Percentiles rank a stretch among this genome's conserved stretches.
Evolutionary conservation across 2,113 vertebrate genomes (phyloP).

Genomic region (Thryonomys swinderianus): DNA sequence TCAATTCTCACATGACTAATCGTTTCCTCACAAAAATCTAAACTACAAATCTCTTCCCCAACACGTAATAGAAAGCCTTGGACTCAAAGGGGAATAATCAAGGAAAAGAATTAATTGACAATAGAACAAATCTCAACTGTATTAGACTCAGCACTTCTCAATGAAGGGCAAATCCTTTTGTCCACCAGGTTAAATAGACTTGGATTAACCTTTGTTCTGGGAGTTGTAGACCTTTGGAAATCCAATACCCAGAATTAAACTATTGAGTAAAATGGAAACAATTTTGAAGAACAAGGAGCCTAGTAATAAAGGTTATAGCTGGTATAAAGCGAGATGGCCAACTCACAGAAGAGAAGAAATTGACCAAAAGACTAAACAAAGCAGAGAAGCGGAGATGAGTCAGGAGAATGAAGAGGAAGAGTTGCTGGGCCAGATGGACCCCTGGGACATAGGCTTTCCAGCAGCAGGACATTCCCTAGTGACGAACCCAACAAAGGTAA

Average conservation of each 20-base stretch:
- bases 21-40: neutral
- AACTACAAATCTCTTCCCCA: constrained; percentile 17
- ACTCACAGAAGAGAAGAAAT: neutral
- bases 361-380: neutral
- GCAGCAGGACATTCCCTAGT: neutral
- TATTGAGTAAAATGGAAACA: neutral
- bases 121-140: neutral
- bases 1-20: constrained; percentile 8
- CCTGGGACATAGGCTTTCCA: neutral
- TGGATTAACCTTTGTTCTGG: constrained; percentile 30
- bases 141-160: neutral
- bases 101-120: constrained; percentile 31
- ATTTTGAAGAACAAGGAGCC: neutral
- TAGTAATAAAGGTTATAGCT: neutral
- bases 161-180: constrained; percentile 37
- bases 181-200: constrained; percentile 30
- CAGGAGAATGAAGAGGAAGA: neutral
- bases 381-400: neutral
- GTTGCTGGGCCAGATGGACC: neutral
- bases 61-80: neutral
- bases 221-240: constrained; percentile 29
- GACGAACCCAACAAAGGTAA: neutral
- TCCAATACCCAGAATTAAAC: neutral
- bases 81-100: constrained; percentile 1
- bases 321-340: neutral